Evolutionary conservation across 2,888 invertebrate genomes (phyloP), one percentile per base, ranked within the genome.

Genomic region (Thymelicus sylvestris): DNA sequence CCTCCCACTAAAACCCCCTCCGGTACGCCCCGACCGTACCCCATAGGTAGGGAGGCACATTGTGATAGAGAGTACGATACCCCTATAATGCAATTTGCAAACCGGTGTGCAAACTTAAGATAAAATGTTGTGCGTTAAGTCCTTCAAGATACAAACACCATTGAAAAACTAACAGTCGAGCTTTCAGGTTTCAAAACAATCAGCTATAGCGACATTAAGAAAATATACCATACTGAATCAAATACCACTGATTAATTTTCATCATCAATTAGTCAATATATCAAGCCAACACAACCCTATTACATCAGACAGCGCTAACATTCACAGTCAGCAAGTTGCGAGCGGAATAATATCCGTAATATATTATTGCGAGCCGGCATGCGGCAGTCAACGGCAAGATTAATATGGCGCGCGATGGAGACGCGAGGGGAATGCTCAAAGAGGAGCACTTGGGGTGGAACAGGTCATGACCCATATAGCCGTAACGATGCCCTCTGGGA

Each of bases 391-490:
- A 67, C 67, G 61, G 61, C 41, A 52, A 50, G 64, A 71, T 67
- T 63, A 72, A 74, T 67, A 72, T 73, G 67, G 60, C 63, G 47
- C 73, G 74, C 60, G 64, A 74, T 72, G 72, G 55, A 60, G 47
- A 71, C 68, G 72, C 61, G 71, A 75, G 75, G 73, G 71, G 72
- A 73, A 74, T 70, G 74, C 71, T 75, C 74, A 76, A 72, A 74
- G 68, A 76, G 73, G 69, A 75, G 74, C 72, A 66, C 67, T 47
- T 10, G 67, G 61, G 60, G 41, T 74, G 68, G 72, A 73, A 67
- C 73, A 76, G 79, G 79, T 77, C 79, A 74, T 77, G 82, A 82
- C 82, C 82, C 74, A 82, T 72, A 78, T 78, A 80, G 65, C 76
- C 59, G 75, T 77, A 80, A 79, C 78, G 79, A 78, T 74, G 75